These are phyloP conservation scores for Subanguina moxae DNA, from an alignment of 1,140 invertebrate genomes.

Conservation along the genomic window DNA sequence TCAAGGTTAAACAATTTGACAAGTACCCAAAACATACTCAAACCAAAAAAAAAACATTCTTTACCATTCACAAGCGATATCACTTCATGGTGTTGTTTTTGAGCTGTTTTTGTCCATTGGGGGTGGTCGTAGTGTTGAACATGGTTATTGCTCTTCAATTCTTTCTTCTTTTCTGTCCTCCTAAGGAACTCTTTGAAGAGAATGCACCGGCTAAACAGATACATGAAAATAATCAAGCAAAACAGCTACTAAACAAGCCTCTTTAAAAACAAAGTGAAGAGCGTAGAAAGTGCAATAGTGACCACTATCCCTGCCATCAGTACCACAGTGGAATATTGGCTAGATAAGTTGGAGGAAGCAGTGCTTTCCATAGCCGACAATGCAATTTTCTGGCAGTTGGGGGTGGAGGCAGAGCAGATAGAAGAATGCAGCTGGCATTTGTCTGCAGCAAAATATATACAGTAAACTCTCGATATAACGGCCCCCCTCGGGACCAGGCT, in stretches of 20 bases:
- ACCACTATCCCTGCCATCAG: slow-evolving; percentile 20
- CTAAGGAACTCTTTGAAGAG: slow-evolving; percentile 21
- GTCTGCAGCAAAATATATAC: slow-evolving; percentile 27
- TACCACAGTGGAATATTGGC: slow-evolving; percentile 6
- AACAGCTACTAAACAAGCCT: slow-evolving; percentile 11
- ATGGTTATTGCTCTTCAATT: slow-evolving; percentile 8
- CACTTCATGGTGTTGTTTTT: neutral
- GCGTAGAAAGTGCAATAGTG: slow-evolving; percentile 8
- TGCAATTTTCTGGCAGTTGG: slow-evolving; percentile 29
- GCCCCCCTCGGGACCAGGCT: no score
- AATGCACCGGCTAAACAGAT: slow-evolving; percentile 18
- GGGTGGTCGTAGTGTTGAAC: no score
- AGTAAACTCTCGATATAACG: no score
- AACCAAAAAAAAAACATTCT: neutral
- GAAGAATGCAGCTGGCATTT: slow-evolving; percentile 48
- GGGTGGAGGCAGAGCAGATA: slow-evolving; percentile 38
- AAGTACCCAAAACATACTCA: no score
- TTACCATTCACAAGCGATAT: slow-evolving; percentile 11
- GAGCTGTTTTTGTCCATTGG: no score
- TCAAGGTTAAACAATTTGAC: no score
- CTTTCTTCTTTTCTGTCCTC: slow-evolving; percentile 8
- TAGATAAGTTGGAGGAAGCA: neutral
- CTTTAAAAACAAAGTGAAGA: slow-evolving; percentile 16
- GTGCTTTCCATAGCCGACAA: slow-evolving; percentile 6
- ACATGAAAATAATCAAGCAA: neutral